Evolutionary conservation across 2,888 invertebrate genomes (phyloP), one percentile per base, ranked within the genome.

Genomic region (Phengaris alcon): DNA sequence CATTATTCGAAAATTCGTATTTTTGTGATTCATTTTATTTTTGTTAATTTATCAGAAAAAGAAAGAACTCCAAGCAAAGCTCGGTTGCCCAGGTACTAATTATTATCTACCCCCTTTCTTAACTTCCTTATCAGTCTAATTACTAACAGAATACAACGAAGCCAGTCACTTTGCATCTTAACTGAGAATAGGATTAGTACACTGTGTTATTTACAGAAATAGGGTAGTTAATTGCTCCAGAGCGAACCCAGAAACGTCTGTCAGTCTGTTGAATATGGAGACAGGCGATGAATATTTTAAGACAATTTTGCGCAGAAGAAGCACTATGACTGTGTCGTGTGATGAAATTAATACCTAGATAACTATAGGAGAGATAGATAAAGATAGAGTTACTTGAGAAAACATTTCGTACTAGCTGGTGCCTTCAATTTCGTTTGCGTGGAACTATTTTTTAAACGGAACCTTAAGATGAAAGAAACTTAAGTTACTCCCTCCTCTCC

Each of bases 221-320:
- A 64, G 64, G 64, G 35, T 64, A 64, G 64, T 64, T 64, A 64
- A 64, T 64, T 64, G 64, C 44, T 64, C 12, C 64, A 35, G 35
- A 64, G 44, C 35, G 64, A 64, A 12, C 64, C 64, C 4, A 64
- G 64, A 64, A 64, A 64, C 35, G 64, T 64, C 64, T 64, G 64
- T 13, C 64, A 64, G 12, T 35, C 64, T 64, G 35, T 35, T 64
- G 64, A 64, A 64, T 64, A 64, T 64, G 64, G 64, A 44, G 64
- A 64, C 64, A 64, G 35, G 64, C 12, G 64, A 64, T 64, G 64
- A 64, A 64, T 64, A 64, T 64, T 64, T 64, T 64, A 64, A 13
- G 44, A 35, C 12, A 64, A 64, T 44, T 64, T 10, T 12, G 35
- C 64, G 12, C 64, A 12, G 64, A 64, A 44, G 64, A 64, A 64